A percentile compares a stretch with the other conserved stretches of the same genome.
Evolutionary conservation across 2,888 invertebrate genomes (phyloP).

Genomic region (Tipula unca): DNA sequence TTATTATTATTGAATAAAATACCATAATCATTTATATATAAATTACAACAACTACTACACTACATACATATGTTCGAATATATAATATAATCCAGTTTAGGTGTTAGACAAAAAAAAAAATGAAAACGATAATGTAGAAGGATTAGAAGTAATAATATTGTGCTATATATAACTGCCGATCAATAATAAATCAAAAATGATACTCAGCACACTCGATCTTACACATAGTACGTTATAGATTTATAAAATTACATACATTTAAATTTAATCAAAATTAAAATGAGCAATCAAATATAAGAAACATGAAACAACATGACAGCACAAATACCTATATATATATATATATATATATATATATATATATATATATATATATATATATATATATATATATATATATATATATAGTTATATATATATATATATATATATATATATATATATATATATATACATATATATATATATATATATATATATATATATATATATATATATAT

Average conservation of each 20-base stretch:
- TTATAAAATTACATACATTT: neutral
- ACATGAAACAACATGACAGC: neutral
- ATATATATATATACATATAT: neutral
- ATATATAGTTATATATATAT: neutral
- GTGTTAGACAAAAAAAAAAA: neutral
- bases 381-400: neutral
- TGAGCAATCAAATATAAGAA: neutral
- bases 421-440: neutral
- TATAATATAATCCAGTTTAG: neutral
- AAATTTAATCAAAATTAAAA: constrained; percentile 2
- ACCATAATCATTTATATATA: neutral
- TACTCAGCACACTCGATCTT: neutral
- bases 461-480: neutral
- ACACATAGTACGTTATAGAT: neutral
- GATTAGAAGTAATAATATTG: neutral
- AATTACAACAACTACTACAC: neutral
- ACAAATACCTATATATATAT: neutral
- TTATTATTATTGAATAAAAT: neutral
- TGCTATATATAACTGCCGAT: neutral
- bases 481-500: neutral
- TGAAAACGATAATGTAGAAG: neutral
- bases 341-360: neutral
- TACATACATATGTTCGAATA: neutral
- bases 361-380: neutral
- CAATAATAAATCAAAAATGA: neutral